A percentile compares a stretch with the other conserved stretches of the same genome.
phyloP scores from a whole-genome alignment of 2,797 vertebrate genomes.

The Fundulus diaphanus region DNA sequence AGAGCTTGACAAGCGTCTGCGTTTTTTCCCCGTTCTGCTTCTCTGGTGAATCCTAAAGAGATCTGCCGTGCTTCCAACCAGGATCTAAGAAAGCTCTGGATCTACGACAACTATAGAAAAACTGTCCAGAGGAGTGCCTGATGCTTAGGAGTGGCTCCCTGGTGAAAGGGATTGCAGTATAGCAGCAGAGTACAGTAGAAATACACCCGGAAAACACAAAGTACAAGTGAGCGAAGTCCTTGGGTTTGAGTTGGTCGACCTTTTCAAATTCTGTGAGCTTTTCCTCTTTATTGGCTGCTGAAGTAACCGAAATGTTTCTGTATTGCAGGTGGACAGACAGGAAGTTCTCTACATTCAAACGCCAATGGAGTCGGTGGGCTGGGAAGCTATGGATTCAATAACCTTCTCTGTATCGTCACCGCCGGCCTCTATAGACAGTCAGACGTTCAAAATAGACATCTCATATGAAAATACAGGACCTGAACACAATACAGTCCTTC shows the following conservation, averaged over 20 bases:
- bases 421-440: constrained; percentile 82
- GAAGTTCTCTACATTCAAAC: constrained; percentile 85
- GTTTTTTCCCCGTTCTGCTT: no score
- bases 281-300: constrained; percentile 1
- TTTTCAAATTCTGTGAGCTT: background rate
- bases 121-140: no score
- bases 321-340: constrained; percentile 83
- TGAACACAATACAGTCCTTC: constrained; percentile 79
- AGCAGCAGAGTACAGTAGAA: no score
- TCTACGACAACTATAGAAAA: no score
- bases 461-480: constrained; percentile 86
- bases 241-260: background rate
- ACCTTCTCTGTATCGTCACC: constrained; percentile 84
- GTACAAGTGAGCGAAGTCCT: no score
- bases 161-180: no score
- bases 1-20: no score
- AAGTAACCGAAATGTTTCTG: constrained; percentile 41
- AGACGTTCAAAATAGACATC: constrained; percentile 86
- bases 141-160: no score
- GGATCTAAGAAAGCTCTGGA: no score
- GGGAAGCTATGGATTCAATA: constrained; percentile 88
- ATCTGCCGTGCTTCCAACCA: no score
- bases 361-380: constrained; percentile 75
- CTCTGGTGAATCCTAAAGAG: no score
- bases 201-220: no score